Base-by-base conservation (phyloP, 2,888 invertebrate genomes). In the Drosophila crucigera region DNA sequence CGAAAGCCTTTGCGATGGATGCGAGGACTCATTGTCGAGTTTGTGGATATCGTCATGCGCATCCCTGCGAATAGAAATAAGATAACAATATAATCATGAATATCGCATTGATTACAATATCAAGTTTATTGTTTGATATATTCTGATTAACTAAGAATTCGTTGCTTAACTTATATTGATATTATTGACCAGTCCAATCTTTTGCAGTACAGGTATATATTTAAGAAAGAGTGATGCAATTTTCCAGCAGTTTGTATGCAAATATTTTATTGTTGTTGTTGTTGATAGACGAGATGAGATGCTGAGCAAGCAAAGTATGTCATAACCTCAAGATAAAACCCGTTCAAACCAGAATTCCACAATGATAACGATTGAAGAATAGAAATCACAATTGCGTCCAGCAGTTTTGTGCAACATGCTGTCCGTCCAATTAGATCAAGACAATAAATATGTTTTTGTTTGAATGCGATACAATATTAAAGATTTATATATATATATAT, bases 21-120 rank as follows among this genome's bases (percentile, higher is more conserved):
- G 81, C 96, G 95, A 62, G 95, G 94, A 88, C 95, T 95, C 94
- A 95, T 95, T 78, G 95, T 95, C 68, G 96, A 95, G 85, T 95
- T 94, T 88, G 96, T 95, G 76, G 96, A 95, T 94, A 96, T 95
- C 86, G 96, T 96, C 96, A 96, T 96, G 94, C 95, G 95, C 95
- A 95, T 95, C 93, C 95, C 95, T 95, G 16, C 22, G 16, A 4
- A 90, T 65, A 25, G 1, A 49, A 19, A 11, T 33, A 56, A 31
- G 19, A 9, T 33, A 22, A 10, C 0, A 63, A 30, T 49, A 10
- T 19, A 14, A 30, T 54, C 3, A 30, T 37, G 31, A 41, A 49
- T 39, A 22, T 9, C 9, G n/a, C n/a, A n/a, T n/a, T n/a, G n/a
- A n/a, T n/a, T n/a, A n/a, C n/a, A n/a, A n/a, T n/a, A n/a, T n/a